These are phyloP conservation scores for Gnathonemus echidnorhynchus DNA, from an alignment of 2,113 vertebrate genomes.

Conservation along the genomic window DNA sequence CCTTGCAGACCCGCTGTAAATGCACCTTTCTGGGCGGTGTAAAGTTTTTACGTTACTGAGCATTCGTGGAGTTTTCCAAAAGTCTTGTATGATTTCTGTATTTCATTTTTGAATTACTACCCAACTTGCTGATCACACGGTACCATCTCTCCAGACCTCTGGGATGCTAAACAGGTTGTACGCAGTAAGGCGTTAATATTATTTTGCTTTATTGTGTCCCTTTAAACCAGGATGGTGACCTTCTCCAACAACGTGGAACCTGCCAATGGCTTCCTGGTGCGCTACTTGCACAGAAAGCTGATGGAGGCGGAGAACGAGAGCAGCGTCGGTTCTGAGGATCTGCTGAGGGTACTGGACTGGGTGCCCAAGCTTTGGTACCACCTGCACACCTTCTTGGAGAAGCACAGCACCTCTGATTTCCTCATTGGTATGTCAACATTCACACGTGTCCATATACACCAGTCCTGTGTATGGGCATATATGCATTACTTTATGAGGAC, in stretches of 20 bases:
- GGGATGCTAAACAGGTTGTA: background rate
- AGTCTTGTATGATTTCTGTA: background rate
- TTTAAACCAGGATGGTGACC: constrained; percentile 78
- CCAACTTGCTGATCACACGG: background rate
- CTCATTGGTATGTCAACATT: constrained; percentile 76
- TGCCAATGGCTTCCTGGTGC: constrained; percentile 90
- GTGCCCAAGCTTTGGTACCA: constrained; percentile 98
- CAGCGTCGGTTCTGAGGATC: constrained; percentile 78
- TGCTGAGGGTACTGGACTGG: constrained; percentile 90
- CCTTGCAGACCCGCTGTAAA: background rate
- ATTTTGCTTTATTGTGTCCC: background rate
- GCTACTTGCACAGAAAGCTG: constrained; percentile 90
- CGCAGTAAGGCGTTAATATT: background rate
- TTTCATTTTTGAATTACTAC: background rate
- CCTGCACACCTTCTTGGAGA: constrained; percentile 93
- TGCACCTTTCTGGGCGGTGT: background rate
- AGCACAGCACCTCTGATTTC: constrained; percentile 96
- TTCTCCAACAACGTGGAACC: constrained; percentile 98
- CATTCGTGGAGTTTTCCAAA: background rate
- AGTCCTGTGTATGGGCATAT: background rate
- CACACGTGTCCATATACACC: background rate
- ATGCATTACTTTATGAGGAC: background rate
- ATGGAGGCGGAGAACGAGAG: constrained; percentile 83
- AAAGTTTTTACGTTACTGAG: background rate
- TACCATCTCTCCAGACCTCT: background rate